Evolutionary conservation across 2,797 vertebrate genomes (phyloP).

Genomic region (Petrocephalus sullivani): DNA sequence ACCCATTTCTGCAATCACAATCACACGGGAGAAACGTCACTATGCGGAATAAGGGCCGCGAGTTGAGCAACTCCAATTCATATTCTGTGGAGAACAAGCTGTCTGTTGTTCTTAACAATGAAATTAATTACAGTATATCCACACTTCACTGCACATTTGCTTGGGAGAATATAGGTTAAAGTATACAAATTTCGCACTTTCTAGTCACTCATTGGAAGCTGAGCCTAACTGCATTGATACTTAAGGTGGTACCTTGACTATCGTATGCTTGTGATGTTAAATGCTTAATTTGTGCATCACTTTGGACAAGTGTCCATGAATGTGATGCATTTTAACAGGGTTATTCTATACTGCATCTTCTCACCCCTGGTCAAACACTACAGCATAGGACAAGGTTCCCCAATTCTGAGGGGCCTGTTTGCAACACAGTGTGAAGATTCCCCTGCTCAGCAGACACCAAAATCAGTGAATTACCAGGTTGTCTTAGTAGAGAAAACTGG

Average conservation of each 20-base stretch:
- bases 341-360: not conserved
- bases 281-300: not conserved
- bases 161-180: not conserved
- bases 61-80: not conserved
- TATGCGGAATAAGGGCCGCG: not conserved
- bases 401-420: not conserved
- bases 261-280: not conserved
- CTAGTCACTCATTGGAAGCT: not conserved
- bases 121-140: not conserved
- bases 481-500: not conserved
- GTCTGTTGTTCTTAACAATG: too few relatives aligned
- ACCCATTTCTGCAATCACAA: conserved; percentile 77
- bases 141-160: not conserved
- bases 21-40: not conserved
- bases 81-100: not conserved
- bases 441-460: not conserved
- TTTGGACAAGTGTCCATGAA: not conserved
- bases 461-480: not conserved
- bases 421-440: not conserved
- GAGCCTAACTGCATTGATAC: not conserved
- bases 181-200: not conserved
- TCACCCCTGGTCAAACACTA: not conserved
- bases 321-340: not conserved
- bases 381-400: not conserved
- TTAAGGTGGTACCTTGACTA: not conserved